Percentiles rank a stretch among this genome's conserved stretches.
phyloP scores from a whole-genome alignment of 2,113 vertebrate genomes.

The Pedionomus torquatus region DNA sequence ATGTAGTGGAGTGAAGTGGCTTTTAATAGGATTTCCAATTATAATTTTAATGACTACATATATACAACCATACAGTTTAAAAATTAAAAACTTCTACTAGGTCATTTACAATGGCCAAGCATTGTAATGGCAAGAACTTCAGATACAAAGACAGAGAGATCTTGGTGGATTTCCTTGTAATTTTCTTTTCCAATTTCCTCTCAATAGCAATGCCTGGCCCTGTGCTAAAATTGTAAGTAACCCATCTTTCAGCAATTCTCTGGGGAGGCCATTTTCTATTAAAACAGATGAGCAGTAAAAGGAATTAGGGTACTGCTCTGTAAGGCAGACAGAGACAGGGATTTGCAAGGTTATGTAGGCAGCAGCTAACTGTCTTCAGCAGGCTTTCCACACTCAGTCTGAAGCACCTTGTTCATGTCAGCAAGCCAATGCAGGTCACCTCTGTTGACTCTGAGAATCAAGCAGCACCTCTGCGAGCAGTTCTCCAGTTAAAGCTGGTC shows the following conservation, averaged over 20 bases:
- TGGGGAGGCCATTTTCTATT: not conserved
- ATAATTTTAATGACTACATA: not conserved
- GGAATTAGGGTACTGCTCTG: not conserved
- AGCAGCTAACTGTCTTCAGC: not conserved
- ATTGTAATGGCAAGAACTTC: not conserved
- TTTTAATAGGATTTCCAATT: not conserved
- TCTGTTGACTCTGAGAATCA: too few relatives aligned
- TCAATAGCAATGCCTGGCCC: not conserved
- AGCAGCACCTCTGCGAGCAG: accelerated
- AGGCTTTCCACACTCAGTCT: not conserved
- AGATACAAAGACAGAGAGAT: not conserved
- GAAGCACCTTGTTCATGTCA: accelerated
- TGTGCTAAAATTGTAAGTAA: not conserved
- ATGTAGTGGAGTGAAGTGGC: not conserved
- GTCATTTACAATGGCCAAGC: not conserved
- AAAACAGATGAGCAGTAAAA: not conserved
- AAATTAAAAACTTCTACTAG: not conserved
- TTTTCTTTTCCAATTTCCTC: not conserved
- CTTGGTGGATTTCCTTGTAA: not conserved
- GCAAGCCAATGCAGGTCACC: accelerated
- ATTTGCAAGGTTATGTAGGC: not conserved
- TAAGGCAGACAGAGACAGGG: not conserved
- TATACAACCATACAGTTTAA: not conserved
- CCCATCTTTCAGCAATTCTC: not conserved
- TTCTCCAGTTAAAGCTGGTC: not conserved